phyloP scores from a whole-genome alignment of 2,888 invertebrate species.

The Pammene aurita region DNA sequence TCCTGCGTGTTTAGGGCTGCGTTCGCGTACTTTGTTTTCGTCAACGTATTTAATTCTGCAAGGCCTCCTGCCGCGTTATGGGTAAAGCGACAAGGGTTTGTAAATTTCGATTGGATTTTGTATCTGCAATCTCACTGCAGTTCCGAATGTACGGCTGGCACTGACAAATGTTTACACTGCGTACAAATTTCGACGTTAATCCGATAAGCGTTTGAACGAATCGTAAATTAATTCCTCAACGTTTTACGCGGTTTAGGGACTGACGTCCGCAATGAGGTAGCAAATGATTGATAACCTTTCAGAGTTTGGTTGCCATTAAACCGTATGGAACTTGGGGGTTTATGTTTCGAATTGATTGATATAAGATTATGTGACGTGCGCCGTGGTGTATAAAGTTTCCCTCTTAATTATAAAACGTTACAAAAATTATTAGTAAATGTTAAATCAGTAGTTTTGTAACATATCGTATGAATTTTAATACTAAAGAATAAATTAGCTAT shows the following conservation, averaged over 20 bases:
- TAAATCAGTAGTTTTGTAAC: background rate
- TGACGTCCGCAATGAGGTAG: slow-evolving; percentile 62
- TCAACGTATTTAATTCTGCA: slow-evolving; percentile 73
- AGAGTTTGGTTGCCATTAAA: slow-evolving; percentile 70
- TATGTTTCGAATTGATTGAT: slow-evolving; percentile 71
- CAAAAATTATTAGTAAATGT: background rate
- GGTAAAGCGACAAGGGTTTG: slow-evolving; percentile 79
- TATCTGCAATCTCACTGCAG: slow-evolving; percentile 77
- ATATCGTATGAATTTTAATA: background rate
- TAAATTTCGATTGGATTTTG: slow-evolving; percentile 79
- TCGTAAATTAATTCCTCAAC: slow-evolving; percentile 65
- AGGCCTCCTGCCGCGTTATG: slow-evolving; percentile 80
- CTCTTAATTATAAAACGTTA: background rate
- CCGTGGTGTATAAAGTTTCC: background rate
- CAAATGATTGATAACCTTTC: slow-evolving; percentile 73
- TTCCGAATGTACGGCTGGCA: slow-evolving; percentile 68
- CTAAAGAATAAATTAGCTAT: background rate
- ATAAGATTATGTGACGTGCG: slow-evolving; percentile 61
- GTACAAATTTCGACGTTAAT: slow-evolving; percentile 77
- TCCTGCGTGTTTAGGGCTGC: slow-evolving; percentile 51
- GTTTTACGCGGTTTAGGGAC: slow-evolving; percentile 53
- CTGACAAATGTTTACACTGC: slow-evolving; percentile 77
- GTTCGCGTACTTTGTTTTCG: slow-evolving; percentile 51
- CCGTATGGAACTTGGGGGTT: slow-evolving; percentile 62
- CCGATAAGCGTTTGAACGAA: slow-evolving; percentile 58